A percentile compares a stretch with the other conserved stretches of the same genome.
phyloP scores from a whole-genome alignment of 1,140 invertebrate genomes.

The Lamellibrachia luymesi region DNA sequence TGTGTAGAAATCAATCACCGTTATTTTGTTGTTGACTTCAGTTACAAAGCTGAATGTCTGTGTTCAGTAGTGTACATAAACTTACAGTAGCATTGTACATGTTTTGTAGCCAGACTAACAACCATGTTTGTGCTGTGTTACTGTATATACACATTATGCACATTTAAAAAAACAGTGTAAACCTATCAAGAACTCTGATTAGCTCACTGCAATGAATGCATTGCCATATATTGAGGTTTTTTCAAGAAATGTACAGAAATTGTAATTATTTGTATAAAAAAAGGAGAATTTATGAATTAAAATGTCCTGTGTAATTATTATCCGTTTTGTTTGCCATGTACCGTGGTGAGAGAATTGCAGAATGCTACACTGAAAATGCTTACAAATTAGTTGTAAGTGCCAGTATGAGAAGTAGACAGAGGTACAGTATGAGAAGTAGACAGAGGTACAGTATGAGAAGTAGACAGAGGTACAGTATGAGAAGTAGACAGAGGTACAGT shows the following conservation, averaged over 20 bases:
- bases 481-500: too few species aligned
- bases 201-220: neutral
- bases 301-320: neutral
- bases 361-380: too few species aligned
- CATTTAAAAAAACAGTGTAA: neutral
- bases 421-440: too few species aligned
- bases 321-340: neutral
- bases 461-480: too few species aligned
- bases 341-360: neutral
- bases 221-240: neutral
- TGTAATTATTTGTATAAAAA: neutral
- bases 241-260: conserved; percentile 1
- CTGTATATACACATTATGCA: neutral
- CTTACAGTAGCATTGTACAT: neutral
- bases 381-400: too few species aligned
- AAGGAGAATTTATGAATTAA: neutral
- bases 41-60: neutral
- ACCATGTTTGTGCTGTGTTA: neutral
- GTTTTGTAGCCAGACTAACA: neutral
- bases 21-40: neutral
- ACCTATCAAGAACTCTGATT: neutral
- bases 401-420: too few species aligned
- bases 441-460: too few species aligned
- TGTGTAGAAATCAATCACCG: neutral
- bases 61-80: neutral